Percentiles rank a stretch among this genome's conserved stretches.
These are phyloP conservation scores for Syngnathus acus DNA, from an alignment of 2,797 vertebrate genomes.

Conservation along the genomic window DNA sequence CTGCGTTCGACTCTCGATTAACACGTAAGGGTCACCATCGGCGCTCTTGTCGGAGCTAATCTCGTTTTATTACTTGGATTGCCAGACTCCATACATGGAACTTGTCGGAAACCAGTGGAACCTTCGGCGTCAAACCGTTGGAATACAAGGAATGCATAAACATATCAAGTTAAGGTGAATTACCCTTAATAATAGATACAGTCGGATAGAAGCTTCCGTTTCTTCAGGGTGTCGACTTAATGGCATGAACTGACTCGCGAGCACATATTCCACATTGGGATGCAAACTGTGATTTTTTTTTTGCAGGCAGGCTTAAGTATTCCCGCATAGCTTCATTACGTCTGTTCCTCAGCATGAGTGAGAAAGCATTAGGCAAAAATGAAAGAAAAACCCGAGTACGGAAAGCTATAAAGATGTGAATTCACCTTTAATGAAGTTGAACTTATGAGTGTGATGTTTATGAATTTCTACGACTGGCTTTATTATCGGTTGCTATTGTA, in stretches of 20 bases:
- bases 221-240: conserved; percentile 45
- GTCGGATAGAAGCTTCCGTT: conserved; percentile 23
- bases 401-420: conserved; percentile 17
- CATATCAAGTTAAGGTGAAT: conserved; percentile 26
- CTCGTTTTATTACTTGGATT: conserved; percentile 31
- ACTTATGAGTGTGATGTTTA: background rate
- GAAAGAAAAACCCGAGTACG: background rate
- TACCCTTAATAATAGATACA: conserved; percentile 33
- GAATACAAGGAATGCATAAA: background rate
- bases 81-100: conserved; percentile 35
- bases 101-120: background rate
- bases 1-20: conserved; percentile 62
- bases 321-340: conserved; percentile 28
- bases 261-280: conserved; percentile 33
- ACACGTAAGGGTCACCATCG: conserved; percentile 42
- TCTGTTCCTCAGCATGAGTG: conserved; percentile 3
- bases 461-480: background rate
- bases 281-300: conserved; percentile 11
- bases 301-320: conserved; percentile 13
- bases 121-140: background rate
- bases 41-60: conserved; percentile 47
- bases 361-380: conserved; percentile 9
- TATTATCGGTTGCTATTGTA: background rate
- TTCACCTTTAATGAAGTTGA: background rate
- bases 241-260: conserved; percentile 43